Evolutionary conservation across 2,113 vertebrate genomes (phyloP).

Genomic region (Hystrix brachyura): DNA sequence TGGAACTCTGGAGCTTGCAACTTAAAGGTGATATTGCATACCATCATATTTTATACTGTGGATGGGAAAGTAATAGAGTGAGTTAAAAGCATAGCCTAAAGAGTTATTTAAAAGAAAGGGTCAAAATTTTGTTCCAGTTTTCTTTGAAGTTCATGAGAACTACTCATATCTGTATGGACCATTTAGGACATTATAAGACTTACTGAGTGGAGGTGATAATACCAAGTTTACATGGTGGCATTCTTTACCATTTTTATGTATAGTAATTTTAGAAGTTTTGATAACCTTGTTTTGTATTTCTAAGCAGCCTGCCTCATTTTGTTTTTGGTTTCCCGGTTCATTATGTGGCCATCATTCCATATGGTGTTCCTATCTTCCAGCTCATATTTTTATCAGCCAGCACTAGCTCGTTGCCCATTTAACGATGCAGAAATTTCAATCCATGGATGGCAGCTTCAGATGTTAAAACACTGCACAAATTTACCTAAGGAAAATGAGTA

Average conservation of each 20-base stretch:
- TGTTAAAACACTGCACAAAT: slow-evolving; percentile 83
- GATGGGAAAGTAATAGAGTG: not conserved
- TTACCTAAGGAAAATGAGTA: slow-evolving; percentile 84
- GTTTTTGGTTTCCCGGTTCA: slow-evolving; percentile 75
- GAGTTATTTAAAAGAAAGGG: not conserved
- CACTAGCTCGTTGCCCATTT: slow-evolving; percentile 76
- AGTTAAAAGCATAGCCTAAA: not conserved
- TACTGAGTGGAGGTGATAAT: not conserved
- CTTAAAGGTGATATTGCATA: not conserved
- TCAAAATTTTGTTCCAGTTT: not conserved
- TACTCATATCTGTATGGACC: not conserved
- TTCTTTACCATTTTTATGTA: slow-evolving; percentile 14
- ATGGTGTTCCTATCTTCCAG: slow-evolving; percentile 78
- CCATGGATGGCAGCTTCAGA: slow-evolving; percentile 75
- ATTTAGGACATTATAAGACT: not conserved
- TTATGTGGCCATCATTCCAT: slow-evolving; percentile 77
- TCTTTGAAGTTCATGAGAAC: slow-evolving; percentile 28
- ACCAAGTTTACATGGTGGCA: not conserved
- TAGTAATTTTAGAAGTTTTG: slow-evolving; percentile 18
- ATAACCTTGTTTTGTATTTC: slow-evolving; percentile 62
- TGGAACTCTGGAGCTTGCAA: not conserved
- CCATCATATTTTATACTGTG: not conserved
- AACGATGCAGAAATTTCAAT: slow-evolving; percentile 85
- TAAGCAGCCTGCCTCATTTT: slow-evolving; percentile 7
- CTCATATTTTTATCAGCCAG: slow-evolving; percentile 81